Percentiles rank a stretch among this genome's conserved stretches.
These are phyloP conservation scores for Misgurnus mizolepis DNA, from an alignment of 2,113 vertebrate species.

Conservation along the genomic window DNA sequence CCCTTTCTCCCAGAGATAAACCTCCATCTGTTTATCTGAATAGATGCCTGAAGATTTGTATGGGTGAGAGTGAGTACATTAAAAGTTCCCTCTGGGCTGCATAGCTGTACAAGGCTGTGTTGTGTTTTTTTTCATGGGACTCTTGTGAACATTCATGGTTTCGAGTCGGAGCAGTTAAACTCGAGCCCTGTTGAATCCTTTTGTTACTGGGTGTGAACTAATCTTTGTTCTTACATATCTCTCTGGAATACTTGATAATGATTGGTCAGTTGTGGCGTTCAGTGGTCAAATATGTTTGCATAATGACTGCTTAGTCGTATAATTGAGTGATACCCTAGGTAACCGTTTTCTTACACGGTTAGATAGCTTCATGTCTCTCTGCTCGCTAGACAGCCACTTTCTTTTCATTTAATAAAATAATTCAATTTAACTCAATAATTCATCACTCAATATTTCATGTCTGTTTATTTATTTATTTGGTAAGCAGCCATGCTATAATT, in stretches of 20 bases:
- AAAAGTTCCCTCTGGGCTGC: not conserved
- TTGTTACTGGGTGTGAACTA: not conserved
- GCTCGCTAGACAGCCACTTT: not conserved
- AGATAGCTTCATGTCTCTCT: not conserved
- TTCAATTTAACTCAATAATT: no score
- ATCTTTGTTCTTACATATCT: not conserved
- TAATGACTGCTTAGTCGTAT: not conserved
- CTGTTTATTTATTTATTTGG: no score
- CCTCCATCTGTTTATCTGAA: slow-evolving; percentile 33
- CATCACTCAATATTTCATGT: no score
- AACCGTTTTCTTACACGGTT: not conserved
- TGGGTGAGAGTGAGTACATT: not conserved
- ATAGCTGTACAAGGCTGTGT: not conserved
- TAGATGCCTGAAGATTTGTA: not conserved
- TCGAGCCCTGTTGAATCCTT: not conserved
- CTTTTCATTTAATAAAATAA: not conserved
- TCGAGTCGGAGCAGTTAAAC: not conserved
- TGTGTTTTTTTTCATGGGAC: not conserved
- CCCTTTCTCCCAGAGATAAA: slow-evolving; percentile 21
- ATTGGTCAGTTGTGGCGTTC: not conserved
- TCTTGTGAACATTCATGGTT: not conserved
- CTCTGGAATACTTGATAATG: not conserved
- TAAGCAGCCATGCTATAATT: no score
- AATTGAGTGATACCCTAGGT: not conserved
- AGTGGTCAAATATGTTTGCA: no score